Percentiles rank a stretch among this genome's conserved stretches.
phyloP scores from a whole-genome alignment of 2,797 vertebrate genomes.

The Scyliorhinus canicula region DNA sequence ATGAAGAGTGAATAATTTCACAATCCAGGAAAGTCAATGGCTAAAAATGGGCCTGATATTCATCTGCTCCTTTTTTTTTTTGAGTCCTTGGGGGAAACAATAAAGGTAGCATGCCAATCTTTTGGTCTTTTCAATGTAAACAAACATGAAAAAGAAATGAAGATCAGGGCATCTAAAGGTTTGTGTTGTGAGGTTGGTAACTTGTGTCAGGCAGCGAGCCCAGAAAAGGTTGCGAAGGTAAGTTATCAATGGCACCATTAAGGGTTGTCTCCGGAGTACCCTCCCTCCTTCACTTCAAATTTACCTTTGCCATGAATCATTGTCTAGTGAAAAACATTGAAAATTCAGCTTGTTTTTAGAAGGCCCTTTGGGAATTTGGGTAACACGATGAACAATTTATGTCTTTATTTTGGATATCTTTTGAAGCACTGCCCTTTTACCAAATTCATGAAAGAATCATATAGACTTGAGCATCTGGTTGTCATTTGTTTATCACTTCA shows the following conservation, averaged over 20 bases:
- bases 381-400: neutral
- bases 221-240: neutral
- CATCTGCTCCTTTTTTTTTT: neutral
- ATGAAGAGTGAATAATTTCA: neutral
- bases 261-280: neutral
- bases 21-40: neutral
- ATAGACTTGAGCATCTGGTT: neutral
- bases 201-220: neutral
- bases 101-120: neutral
- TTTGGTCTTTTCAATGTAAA: neutral
- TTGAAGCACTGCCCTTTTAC: neutral
- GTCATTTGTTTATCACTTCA: neutral
- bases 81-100: neutral
- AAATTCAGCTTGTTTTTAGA: neutral
- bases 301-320: neutral
- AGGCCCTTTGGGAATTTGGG: neutral
- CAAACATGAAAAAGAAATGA: neutral
- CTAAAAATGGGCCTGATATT: neutral
- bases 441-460: neutral
- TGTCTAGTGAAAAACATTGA: neutral
- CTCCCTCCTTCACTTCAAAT: neutral
- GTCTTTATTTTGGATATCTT: too few relatives aligned
- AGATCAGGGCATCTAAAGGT: neutral
- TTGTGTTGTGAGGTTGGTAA: neutral
- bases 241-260: neutral